Base-by-base conservation (phyloP, 2,888 invertebrate genomes). In the Tridacna crocea region DNA sequence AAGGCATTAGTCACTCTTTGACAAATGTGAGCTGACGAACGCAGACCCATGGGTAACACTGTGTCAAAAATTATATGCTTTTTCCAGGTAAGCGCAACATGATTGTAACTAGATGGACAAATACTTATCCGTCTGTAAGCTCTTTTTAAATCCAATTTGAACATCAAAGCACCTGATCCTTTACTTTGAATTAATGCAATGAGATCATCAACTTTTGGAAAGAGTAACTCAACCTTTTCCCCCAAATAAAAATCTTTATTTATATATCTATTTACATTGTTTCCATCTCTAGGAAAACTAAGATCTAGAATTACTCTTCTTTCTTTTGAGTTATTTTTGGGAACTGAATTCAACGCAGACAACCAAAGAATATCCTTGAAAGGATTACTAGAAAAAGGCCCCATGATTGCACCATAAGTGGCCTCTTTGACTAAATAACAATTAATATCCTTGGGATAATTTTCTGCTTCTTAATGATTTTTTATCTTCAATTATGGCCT, bases 21-120 rank as follows among this genome's bases (percentile, higher is more conserved):
- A 76, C 65, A 80, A 26, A 80, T 63, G 10, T 63, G 27, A 65
- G 80, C 72, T 11, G 76, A 48, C n/a, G 76, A 65, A 17, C 72
- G 47, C 36, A 80, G 36, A 22, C 80, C 80, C 76, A 76, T 76
- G 6, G 70, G 24, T 19, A 79, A 47, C 22, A 26, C 65, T 22
- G 61, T 61, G 13, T 61, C 61, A 24, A 1, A n/a, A 61, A 61
- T 10, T 13, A 61, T 61, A 22, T 61, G 61, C 13, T 24, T 24
- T 24, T 61, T 61, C 61, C 61, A 61, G 1, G 1, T 24, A 61
- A 61, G 13, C 1, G 61, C 61, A 61, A 61, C 61, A 24, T 4
- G 22, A 61, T 61, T 61, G 24, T 61, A 61, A 61, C 22, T 22
- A 13, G 61, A 61, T 24, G 61, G 61, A 61, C 61, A 61, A 61